Evolutionary conservation across 1,140 invertebrate genomes (phyloP).

Genomic region (Ericerus pela): DNA sequence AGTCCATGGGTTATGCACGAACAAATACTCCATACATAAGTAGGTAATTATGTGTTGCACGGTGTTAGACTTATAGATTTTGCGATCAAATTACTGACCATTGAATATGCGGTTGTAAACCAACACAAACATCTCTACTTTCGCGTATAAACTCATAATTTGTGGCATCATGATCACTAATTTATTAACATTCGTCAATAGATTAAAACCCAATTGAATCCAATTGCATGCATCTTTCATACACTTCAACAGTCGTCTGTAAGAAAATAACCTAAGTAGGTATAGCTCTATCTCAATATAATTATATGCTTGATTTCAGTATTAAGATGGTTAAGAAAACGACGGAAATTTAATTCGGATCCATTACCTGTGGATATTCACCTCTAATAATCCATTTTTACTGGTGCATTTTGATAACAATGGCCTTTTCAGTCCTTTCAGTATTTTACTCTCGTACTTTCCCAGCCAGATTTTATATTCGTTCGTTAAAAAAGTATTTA

Average conservation of each 20-base stretch:
- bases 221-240: not conserved
- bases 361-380: not conserved
- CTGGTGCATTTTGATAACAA: not conserved
- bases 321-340: not conserved
- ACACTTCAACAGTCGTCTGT: not conserved
- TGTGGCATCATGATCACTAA: not conserved
- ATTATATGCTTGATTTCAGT: not conserved
- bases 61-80: not conserved
- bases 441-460: not conserved
- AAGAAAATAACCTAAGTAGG: not conserved
- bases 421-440: not conserved
- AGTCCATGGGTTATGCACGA: not conserved
- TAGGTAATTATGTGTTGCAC: too few relatives aligned
- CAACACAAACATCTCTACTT: not conserved
- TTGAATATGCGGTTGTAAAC: not conserved
- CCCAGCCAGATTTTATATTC: not conserved
- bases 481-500: not conserved
- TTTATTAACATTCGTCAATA: not conserved
- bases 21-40: too few relatives aligned
- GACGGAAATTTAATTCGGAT: not conserved
- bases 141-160: constrained; percentile 1
- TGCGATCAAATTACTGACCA: not conserved
- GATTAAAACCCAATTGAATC: not conserved
- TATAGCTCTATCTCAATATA: not conserved
- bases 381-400: constrained; percentile 1